Base-by-base conservation (phyloP, 2,888 invertebrate genomes). In the Dicycla oo region DNA sequence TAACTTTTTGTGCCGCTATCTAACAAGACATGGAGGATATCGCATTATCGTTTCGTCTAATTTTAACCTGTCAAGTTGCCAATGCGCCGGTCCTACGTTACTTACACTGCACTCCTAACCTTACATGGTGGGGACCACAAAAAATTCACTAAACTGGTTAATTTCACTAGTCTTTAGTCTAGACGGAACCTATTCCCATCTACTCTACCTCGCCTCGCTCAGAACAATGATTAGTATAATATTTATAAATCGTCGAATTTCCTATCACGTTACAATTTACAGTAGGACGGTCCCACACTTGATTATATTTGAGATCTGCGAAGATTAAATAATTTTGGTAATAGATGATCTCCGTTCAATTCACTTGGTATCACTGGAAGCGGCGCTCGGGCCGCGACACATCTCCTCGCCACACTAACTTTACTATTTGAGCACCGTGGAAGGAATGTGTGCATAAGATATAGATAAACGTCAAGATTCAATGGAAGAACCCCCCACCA, bases 341-440 rank as follows among this genome's bases (percentile, higher is more conserved):
- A 88, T 84, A 83, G 67, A 75, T 84, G 77, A 82, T 89, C 83
- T 89, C 82, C 87, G 88, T 89, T 94, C 92, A 93, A 93, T 93
- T 93, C 92, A 88, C 93, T 82, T 89, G 78, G 88, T 92, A 93
- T 94, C 94, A 93, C 93, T 91, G 91, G 89, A 86, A 84, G 87
- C 88, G 86, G 90, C 88, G 81, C 88, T 84, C 18, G 70, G 64
- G 78, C 73, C 61, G 78, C 69, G 68, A 71, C 80, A 86, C 80
- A 85, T 78, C 81, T 86, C 88, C 86, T 79, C 85, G 84, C 86
- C 89, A 90, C 89, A 79, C 86, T 91, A 91, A 89, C 87, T 84
- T 88, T 88, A 90, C 89, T 91, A 91, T 91, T 97, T 97, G 97
- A 97, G 97, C 97, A 97, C 97, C 96, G 96, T 97, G 97, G 97